Percentiles rank a stretch among this genome's conserved stretches.
Conservation (phyloP, 1,140 invertebrate species). For the Pantala flavescens region DNA sequence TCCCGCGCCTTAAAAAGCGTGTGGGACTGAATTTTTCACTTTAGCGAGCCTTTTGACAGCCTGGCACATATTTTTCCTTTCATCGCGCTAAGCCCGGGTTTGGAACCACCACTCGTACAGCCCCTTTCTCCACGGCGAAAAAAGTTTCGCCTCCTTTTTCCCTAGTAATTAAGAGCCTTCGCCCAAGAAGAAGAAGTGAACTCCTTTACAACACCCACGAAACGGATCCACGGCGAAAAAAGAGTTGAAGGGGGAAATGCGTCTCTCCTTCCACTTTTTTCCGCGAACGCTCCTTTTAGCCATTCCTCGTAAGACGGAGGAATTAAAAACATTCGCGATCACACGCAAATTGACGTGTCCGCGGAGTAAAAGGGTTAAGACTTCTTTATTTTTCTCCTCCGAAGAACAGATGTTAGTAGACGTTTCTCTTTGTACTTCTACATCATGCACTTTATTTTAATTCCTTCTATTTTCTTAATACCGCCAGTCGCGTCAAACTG, state of each 20-base stretch:
- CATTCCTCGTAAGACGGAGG: not conserved
- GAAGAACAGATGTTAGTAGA: not conserved
- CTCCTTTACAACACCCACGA: not conserved
- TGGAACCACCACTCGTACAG: too few species aligned
- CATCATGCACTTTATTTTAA: not conserved
- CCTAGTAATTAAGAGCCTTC: not conserved
- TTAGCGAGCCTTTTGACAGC: not conserved
- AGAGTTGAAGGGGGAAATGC: not conserved
- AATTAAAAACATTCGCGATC: not conserved
- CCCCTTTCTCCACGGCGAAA: not conserved
- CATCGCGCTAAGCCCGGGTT: not conserved
- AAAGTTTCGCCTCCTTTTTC: not conserved
- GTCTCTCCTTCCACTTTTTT: not conserved
- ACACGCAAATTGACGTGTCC: not conserved
- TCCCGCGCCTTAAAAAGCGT: not conserved
- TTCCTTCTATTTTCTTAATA: not conserved
- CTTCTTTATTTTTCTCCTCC: not conserved
- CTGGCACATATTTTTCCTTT: slow-evolving; percentile 6
- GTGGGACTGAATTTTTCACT: slow-evolving; percentile 6
- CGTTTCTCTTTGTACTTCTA: not conserved
- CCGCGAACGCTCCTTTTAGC: not conserved
- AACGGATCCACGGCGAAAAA: not conserved
- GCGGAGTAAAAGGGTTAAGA: not conserved
- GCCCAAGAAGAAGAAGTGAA: not conserved
- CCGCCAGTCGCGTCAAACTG: not conserved